Evolutionary conservation across 2,797 vertebrate genomes (phyloP).

Genomic region (Eremophila alpestris): DNA sequence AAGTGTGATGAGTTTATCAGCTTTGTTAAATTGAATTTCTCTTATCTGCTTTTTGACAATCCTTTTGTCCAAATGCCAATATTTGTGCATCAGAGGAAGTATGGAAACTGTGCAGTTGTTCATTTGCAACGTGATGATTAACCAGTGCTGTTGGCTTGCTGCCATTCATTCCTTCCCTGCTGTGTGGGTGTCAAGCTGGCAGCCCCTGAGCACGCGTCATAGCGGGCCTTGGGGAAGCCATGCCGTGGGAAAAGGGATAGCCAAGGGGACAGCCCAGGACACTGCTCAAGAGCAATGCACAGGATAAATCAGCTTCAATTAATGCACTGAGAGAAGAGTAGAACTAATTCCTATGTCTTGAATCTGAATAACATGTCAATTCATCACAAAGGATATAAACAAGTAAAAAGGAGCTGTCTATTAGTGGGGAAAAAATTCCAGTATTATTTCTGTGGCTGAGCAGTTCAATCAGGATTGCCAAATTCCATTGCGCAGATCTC

Average conservation of each 20-base stretch:
- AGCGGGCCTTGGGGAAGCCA: not conserved
- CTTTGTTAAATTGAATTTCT: not conserved
- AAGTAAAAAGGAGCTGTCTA: not conserved
- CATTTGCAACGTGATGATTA: not conserved
- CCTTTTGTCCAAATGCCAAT: not conserved
- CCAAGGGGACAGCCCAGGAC: not conserved
- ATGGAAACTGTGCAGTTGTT: not conserved
- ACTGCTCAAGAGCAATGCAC: not conserved
- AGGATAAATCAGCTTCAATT: not conserved
- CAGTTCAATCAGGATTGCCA: not conserved
- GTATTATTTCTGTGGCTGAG: not conserved
- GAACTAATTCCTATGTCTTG: not conserved
- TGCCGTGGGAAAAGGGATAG: not conserved
- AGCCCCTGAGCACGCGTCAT: not conserved
- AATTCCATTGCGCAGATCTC: not conserved
- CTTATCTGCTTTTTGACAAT: not conserved
- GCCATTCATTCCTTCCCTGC: not conserved
- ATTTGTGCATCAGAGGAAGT: not conserved
- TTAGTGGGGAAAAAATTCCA: not conserved
- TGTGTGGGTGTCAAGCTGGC: not conserved
- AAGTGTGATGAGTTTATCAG: not conserved
- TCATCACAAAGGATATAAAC: not conserved
- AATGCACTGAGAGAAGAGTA: not conserved
- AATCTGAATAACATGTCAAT: not conserved
- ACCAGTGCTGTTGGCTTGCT: not conserved